Evolutionary conservation across 2,113 vertebrate species (phyloP).

Genomic region (Silurus asotus): DNA sequence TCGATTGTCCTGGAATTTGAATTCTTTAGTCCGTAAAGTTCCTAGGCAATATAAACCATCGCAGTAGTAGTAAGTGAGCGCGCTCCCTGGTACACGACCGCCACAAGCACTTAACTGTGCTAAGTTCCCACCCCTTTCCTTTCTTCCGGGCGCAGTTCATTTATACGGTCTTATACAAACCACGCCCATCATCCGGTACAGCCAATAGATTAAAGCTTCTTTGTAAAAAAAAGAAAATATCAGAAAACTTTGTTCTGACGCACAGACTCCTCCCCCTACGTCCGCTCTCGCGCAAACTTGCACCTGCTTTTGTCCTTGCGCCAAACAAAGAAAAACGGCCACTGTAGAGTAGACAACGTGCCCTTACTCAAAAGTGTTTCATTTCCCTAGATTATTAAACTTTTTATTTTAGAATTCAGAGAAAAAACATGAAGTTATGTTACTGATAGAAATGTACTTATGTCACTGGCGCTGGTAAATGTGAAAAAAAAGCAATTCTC

Average conservation of each 20-base stretch:
- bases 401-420: not conserved
- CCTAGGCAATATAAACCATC: constrained; percentile 23
- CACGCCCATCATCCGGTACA: constrained; percentile 39
- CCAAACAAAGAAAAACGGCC: constrained; percentile 63
- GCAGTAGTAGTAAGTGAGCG: constrained; percentile 12
- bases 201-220: constrained; percentile 49
- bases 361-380: not conserved
- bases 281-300: constrained; percentile 53
- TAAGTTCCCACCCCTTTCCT: constrained; percentile 32
- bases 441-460: not conserved
- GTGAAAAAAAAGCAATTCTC: not conserved
- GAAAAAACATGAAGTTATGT: not conserved
- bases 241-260: constrained; percentile 34
- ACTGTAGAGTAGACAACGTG: constrained; percentile 14
- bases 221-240: constrained; percentile 9
- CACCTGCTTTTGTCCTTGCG: constrained; percentile 76
- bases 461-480: not conserved
- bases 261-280: constrained; percentile 40
- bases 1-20: not conserved
- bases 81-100: not conserved
- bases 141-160: constrained; percentile 36
- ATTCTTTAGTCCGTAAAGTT: not conserved
- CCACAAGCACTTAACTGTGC: not conserved
- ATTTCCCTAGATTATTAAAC: not conserved
- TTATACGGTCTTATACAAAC: constrained; percentile 36